Conservation (phyloP, 2,113 vertebrate genomes). For the Pelusios castaneus region DNA sequence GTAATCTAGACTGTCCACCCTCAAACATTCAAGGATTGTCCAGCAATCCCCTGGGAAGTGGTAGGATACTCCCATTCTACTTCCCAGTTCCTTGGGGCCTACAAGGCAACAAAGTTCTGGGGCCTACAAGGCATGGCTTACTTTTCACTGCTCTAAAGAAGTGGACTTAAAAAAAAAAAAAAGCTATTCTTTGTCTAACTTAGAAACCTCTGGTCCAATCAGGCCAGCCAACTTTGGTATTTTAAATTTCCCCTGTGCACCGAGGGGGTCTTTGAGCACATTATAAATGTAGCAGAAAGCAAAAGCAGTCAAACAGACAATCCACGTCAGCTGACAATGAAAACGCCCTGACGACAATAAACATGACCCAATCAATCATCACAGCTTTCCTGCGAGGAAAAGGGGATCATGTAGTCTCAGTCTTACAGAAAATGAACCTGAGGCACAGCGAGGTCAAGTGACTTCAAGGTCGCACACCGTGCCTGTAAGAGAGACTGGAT, state of each 20-base stretch:
- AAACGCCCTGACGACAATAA: too few species aligned
- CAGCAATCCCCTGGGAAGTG: background rate
- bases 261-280: background rate
- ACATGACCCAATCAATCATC: background rate
- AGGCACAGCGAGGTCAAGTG: background rate
- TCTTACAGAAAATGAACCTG: background rate
- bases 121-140: background rate
- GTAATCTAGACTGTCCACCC: background rate
- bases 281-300: background rate
- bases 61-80: accelerated
- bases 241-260: background rate
- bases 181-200: background rate
- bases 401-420: background rate
- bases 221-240: background rate
- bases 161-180: background rate
- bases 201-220: background rate
- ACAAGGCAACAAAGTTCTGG: background rate
- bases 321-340: too few species aligned
- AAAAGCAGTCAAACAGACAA: too few species aligned
- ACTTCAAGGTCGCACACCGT: background rate
- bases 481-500: background rate
- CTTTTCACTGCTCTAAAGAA: background rate
- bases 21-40: background rate
- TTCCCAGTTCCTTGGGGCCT: too few species aligned
- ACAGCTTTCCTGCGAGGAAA: background rate